A percentile compares a stretch with the other conserved stretches of the same genome.
Evolutionary conservation across 2,797 vertebrate genomes (phyloP).

Genomic region (Myotis planiceps): DNA sequence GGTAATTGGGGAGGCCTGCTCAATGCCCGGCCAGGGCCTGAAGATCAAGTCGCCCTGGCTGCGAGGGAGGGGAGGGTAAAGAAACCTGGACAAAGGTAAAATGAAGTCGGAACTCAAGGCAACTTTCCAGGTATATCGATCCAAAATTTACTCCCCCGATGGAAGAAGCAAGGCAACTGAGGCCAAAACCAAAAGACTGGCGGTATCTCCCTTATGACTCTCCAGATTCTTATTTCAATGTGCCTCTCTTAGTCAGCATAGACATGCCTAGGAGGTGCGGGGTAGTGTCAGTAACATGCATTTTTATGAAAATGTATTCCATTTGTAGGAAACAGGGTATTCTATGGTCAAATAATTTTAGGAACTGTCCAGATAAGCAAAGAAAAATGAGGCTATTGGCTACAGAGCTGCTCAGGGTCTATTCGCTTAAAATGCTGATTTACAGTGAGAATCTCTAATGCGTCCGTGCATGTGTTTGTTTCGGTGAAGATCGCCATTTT

Average conservation of each 20-base stretch:
- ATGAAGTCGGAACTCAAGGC: conserved; percentile 7
- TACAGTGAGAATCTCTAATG: background rate
- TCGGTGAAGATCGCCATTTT: background rate
- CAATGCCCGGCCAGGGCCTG: background rate
- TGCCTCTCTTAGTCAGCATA: background rate
- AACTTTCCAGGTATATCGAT: background rate
- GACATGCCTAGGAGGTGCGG: background rate
- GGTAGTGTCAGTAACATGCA: background rate
- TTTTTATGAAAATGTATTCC: background rate
- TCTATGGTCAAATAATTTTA: background rate
- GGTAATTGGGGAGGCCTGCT: conserved; percentile 29
- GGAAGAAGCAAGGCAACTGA: background rate
- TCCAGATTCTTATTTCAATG: background rate
- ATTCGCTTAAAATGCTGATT: background rate
- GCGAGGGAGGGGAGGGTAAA: background rate
- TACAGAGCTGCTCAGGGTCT: background rate
- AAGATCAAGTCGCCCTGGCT: background rate
- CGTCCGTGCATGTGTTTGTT: background rate
- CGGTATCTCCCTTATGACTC: background rate
- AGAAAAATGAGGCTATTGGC: background rate
- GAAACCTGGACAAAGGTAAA: conserved; percentile 37
- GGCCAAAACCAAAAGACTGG: background rate
- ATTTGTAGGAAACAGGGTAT: background rate
- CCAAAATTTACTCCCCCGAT: background rate
- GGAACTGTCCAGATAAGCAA: background rate